Base-by-base conservation (phyloP, 2,888 invertebrate species). In the Colletes collaris region DNA sequence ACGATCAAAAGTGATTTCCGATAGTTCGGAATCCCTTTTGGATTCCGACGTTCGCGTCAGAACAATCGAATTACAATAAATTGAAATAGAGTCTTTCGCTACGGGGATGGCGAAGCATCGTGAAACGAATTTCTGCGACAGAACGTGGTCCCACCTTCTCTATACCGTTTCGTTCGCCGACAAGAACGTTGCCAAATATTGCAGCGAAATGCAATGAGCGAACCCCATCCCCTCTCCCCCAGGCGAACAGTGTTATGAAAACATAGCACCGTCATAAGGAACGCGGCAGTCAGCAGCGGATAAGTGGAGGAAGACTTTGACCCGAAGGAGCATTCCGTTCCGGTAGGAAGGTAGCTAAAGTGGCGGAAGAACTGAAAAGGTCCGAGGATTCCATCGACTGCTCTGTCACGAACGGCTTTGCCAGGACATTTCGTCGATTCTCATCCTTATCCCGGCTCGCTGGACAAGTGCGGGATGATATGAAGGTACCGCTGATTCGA, bases 381-480 rank as follows among this genome's bases (percentile, higher is more conserved):
- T 70, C 64, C 59, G 50, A 72, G 52, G 52, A 77, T 82, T 76
- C 63, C 71, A 72, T 69, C 59, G 76, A 69, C 60, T 78, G 56
- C 13, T 76, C 73, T 76, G 71, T 62, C 84, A 69, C 46, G 81
- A 66, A 77, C 53, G 71, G 53, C 69, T 69, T 68, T 19, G 72
- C 66, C 56, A 68, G 60, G 55, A 56, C 70, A 53, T 76, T 78
- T 78, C 64, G 55, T 76, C 53, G 63, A 16, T 65, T 46, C 73
- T 59, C 50, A 49, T 69, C 70, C 27, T 56, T 65, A 56, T 70
- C 49, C 60, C 4, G 11, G 37, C 58, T 50, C 56, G 63, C 37
- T 13, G 50, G 44, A 19, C 66, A 60, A 19, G 65, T 40, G 35
- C n/a, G 55, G 35, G 60, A 49, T 27, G 62, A 68, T 72, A 71